These are phyloP conservation scores for Calonectris borealis DNA, from an alignment of 2,113 vertebrate species.

Conservation along the genomic window DNA sequence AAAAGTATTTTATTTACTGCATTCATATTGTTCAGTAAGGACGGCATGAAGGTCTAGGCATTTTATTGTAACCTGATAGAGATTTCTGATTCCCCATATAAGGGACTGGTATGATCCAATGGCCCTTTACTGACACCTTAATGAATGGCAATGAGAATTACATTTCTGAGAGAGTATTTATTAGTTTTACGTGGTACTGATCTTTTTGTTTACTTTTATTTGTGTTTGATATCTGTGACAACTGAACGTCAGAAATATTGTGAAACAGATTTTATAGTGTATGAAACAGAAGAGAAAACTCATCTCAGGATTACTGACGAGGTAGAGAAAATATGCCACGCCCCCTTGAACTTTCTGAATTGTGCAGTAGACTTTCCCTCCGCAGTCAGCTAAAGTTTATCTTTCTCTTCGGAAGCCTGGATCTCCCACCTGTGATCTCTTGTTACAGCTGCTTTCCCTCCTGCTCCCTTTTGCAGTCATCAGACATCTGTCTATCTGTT, in stretches of 20 bases:
- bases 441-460: not conserved
- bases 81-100: not conserved
- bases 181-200: not conserved
- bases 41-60: rapidly evolving
- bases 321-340: not conserved
- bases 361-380: not conserved
- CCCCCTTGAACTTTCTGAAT: not conserved
- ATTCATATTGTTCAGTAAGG: not conserved
- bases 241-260: not conserved
- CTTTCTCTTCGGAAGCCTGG: not conserved
- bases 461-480: not conserved
- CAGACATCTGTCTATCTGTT: not conserved
- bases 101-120: not conserved
- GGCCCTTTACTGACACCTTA: not conserved
- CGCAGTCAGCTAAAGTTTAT: not conserved
- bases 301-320: not conserved
- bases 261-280: not conserved
- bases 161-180: not conserved
- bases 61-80: not conserved
- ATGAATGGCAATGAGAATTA: not conserved
- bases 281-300: not conserved
- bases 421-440: not conserved
- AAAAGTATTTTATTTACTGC: not conserved
- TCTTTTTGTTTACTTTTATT: not conserved
- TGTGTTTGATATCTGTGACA: not conserved